Percentiles rank a stretch among this genome's conserved stretches.
These are phyloP conservation scores for Galerucella pusilla DNA, from an alignment of 2,888 invertebrate species.

Conservation along the genomic window DNA sequence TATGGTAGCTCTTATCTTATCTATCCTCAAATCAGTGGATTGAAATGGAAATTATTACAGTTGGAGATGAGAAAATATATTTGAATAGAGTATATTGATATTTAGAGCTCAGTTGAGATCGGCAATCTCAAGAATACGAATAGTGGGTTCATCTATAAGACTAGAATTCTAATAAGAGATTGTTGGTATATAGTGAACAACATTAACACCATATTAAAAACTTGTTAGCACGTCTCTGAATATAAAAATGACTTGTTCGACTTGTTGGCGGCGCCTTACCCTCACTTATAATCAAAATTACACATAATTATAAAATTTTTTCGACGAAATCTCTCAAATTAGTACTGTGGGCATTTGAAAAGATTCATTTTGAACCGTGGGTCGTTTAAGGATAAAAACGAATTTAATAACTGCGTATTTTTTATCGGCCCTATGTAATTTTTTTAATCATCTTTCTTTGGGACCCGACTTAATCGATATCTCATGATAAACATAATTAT, in stretches of 20 bases:
- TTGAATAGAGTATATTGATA: too few relatives aligned
- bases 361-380: conserved; percentile 47
- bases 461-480: conserved; percentile 43
- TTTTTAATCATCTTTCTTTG: conserved; percentile 44
- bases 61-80: too few relatives aligned
- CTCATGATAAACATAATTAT: conserved; percentile 42
- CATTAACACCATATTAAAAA: conserved; percentile 17
- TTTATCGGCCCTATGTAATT: conserved; percentile 48
- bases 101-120: too few relatives aligned
- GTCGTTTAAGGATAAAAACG: conserved; percentile 46
- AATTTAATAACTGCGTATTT: conserved; percentile 47
- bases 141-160: too few relatives aligned
- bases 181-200: not conserved
- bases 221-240: conserved; percentile 31
- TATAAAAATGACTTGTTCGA: conserved; percentile 44
- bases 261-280: conserved; percentile 54
- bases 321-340: conserved; percentile 54
- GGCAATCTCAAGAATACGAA: too few relatives aligned
- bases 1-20: too few relatives aligned
- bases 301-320: conserved; percentile 63
- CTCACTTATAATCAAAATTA: conserved; percentile 64
- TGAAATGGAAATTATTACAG: too few relatives aligned
- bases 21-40: too few relatives aligned
- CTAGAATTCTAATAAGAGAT: too few relatives aligned
- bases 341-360: conserved; percentile 52